Evolutionary conservation across 2,888 invertebrate species (phyloP).

Genomic region (Andrena praecox): DNA sequence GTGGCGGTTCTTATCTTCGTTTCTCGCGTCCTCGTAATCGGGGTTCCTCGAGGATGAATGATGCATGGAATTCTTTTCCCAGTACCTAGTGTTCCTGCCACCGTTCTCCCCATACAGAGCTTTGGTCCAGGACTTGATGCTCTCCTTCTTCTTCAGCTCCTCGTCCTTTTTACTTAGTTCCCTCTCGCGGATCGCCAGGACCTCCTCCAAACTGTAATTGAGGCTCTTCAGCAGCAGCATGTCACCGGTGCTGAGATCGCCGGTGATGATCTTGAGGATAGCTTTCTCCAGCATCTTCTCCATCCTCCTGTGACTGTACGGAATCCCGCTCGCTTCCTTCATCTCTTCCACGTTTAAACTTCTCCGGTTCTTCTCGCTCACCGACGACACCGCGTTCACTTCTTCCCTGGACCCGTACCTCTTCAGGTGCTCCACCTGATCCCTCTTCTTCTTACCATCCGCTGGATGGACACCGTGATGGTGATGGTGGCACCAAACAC

Average conservation of each 20-base stretch:
- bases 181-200: constrained; percentile 78
- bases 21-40: constrained; percentile 28
- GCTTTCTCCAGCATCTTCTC: constrained; percentile 83
- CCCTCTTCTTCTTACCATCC: constrained; percentile 49
- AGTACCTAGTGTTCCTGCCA: constrained; percentile 38
- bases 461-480: constrained; percentile 44
- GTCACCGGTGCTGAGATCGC: constrained; percentile 79
- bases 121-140: constrained; percentile 42
- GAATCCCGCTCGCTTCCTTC: constrained; percentile 52
- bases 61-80: constrained; percentile 54
- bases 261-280: constrained; percentile 81
- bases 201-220: constrained; percentile 81
- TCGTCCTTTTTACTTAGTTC: constrained; percentile 75
- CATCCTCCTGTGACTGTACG: constrained; percentile 77
- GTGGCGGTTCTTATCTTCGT: constrained; percentile 36
- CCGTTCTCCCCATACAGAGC: constrained; percentile 42
- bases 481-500: constrained; percentile 62
- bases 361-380: constrained; percentile 40
- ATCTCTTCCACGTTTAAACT: constrained; percentile 33
- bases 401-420: constrained; percentile 46
- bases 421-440: constrained; percentile 51
- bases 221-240: constrained; percentile 79
- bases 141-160: constrained; percentile 55
- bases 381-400: constrained; percentile 33
- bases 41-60: constrained; percentile 34